phyloP scores from a whole-genome alignment of 2,797 vertebrate genomes.

The Pangasius larnaudii region DNA sequence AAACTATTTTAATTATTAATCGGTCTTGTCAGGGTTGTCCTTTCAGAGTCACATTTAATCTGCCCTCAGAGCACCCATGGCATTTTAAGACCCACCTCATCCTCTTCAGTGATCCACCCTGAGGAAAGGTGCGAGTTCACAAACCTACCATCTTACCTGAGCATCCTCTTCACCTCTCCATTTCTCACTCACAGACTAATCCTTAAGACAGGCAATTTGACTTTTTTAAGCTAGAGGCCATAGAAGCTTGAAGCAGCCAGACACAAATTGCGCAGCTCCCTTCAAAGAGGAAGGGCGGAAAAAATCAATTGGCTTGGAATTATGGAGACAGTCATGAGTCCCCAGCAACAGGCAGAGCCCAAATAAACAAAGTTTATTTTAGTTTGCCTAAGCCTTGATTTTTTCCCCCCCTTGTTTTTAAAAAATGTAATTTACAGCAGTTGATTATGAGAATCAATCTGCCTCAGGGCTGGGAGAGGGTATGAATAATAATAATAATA shows the following conservation, averaged over 20 bases:
- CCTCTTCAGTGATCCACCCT: conserved; percentile 63
- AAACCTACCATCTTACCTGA: conserved; percentile 63
- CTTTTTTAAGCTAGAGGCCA: conserved; percentile 67
- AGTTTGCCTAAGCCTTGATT: conserved; percentile 41
- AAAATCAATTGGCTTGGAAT: conserved; percentile 71
- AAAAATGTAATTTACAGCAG: conserved; percentile 52
- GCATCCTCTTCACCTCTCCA: conserved; percentile 52
- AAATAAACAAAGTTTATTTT: conserved; percentile 55
- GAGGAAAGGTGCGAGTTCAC: conserved; percentile 66
- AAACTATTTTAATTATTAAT: conserved; percentile 90
- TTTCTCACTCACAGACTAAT: conserved; percentile 65
- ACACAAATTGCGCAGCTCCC: conserved; percentile 64
- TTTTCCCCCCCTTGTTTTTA: not conserved
- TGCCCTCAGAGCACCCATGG: conserved; percentile 76
- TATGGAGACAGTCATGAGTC: conserved; percentile 67
- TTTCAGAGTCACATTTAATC: conserved; percentile 89
- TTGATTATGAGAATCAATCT: conserved; percentile 57
- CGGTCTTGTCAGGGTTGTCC: conserved; percentile 91
- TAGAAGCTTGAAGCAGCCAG: conserved; percentile 70
- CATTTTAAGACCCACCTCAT: conserved; percentile 73
- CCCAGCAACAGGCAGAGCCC: conserved; percentile 57
- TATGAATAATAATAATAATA: conserved; percentile 55
- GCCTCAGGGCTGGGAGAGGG: conserved; percentile 45
- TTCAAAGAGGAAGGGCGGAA: conserved; percentile 62
- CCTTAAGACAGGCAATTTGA: conserved; percentile 73